Base-by-base conservation (phyloP, 1,140 invertebrate genomes). In the Platorchestia sp. region DNA sequence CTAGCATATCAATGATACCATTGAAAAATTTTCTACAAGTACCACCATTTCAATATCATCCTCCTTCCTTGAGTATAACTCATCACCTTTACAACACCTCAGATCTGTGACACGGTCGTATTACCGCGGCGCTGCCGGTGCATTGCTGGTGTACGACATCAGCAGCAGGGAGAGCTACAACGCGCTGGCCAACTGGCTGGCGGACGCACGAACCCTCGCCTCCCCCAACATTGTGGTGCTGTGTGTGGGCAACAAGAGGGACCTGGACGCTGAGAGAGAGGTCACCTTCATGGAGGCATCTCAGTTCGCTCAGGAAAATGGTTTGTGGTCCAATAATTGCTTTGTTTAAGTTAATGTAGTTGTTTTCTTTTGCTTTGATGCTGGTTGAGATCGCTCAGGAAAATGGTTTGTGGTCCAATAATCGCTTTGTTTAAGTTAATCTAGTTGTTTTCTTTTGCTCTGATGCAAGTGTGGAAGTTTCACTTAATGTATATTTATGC, bases 161-260 rank as follows among this genome's bases (percentile, higher is more conserved):
- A 98, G 98, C 95, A 98, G 98, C 95, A 97, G 98, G 95, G 98
- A 99, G 96, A 98, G 98, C 75, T 99, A 98, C 97, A 98, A 98
- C 97, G 98, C 98, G 96, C 97, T 99, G 90, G 97, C 98, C 41
- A 98, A 98, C 95, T 99, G 98, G 98, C 97, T 99, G 7, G 98
- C 98, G 97, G 98, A 99, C 97, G 98, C 98, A 19, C 97, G 98
- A 47, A 98, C 98, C 96, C 97, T 99, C 96, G 98, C 98, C 95
- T 99, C 98, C 97, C 98, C 98, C 45, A 99, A 99, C 97, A 99
- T 98, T 96, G 98, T 98, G 41, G 98, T 98, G 96, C 97, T 98
- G 22, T 97, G 98, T 95, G 98, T 98, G 95, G 98, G 98, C 6
- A 99, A 99, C 97, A 99, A 99, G 97, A 98, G 98, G 97, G 98